Percentiles rank a stretch among this genome's conserved stretches.
These are phyloP conservation scores for Lasius platythorax DNA, from an alignment of 2,888 invertebrate genomes.

Conservation along the genomic window DNA sequence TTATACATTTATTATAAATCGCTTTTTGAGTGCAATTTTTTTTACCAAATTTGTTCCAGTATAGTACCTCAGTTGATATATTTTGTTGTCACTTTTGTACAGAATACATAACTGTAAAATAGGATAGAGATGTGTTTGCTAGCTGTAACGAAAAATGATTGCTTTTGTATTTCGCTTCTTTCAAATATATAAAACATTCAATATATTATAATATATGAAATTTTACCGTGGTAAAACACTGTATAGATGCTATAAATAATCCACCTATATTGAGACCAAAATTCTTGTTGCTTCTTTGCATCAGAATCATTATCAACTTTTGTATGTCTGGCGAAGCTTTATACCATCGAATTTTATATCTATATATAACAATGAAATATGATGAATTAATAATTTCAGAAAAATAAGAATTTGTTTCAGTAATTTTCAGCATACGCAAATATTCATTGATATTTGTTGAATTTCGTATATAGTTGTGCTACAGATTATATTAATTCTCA, in stretches of 20 bases:
- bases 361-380: background rate
- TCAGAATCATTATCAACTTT: background rate
- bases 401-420: background rate
- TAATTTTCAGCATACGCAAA: background rate
- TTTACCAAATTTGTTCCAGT: too few species aligned
- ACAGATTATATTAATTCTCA: background rate
- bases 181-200: background rate
- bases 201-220: background rate
- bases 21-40: too few species aligned
- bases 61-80: background rate
- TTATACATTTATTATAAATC: too few species aligned
- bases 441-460: background rate
- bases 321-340: background rate
- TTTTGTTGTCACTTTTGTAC: background rate
- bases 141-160: conserved; percentile 8
- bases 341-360: conserved; percentile 13
- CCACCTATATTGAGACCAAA: background rate
- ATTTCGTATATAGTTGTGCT: background rate
- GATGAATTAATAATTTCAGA: background rate
- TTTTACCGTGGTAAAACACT: conserved; percentile 9
- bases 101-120: conserved; percentile 6
- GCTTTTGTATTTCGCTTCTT: background rate
- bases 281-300: background rate
- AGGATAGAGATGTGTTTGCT: conserved; percentile 3
- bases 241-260: conserved; percentile 8